Evolutionary conservation across 2,797 vertebrate genomes (phyloP), one percentile per base, ranked within the genome.

Genomic region (Mus caroli): DNA sequence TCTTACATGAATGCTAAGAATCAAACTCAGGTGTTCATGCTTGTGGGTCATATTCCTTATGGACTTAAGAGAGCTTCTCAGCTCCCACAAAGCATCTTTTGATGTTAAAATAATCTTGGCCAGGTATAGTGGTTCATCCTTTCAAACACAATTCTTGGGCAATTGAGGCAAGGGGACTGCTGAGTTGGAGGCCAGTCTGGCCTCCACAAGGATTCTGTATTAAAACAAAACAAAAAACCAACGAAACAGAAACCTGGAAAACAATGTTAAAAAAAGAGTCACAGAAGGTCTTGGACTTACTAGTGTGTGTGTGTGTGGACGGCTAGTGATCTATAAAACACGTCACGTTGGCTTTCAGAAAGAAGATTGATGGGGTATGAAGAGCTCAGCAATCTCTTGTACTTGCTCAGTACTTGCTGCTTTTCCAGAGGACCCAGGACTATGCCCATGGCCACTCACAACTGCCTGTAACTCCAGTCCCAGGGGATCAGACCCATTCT

Each of bases 31-130:
- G 22, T 3, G 37, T 28, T 75, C 20, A 31, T 31, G 82, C 2
- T 71, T 69, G 20, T 24, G 20, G 9, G 64, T 3, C 31, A 58
- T 28, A 4, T 3, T 11, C 37, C 76, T 43, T 40, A 54, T 10
- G 11, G 34, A 46, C 71, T 76, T 76, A 43, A 24, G 43, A 12
- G 58, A 37, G 14, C 26, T 75, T 54, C 2, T 24, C 34, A 40
- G 46, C 64, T 54, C 46, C 46, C 12, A 73, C 19, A 22, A 80
- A 7, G 54, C 22, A 46, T 2, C 76, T 89, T 95, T 92, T 79
- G 4, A 71, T 89, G 7, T 83, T 78, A 95, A 88, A 97, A 87
- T 79, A 90, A 52, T 88, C 75, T 77, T 77, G 90, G 50, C 69
- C n/a, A 56, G 64, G 67, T 52, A 31, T 3, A 0, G 83, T 69